phyloP scores from a whole-genome alignment of 2,113 vertebrate genomes.

The Pimephales promelas region DNA sequence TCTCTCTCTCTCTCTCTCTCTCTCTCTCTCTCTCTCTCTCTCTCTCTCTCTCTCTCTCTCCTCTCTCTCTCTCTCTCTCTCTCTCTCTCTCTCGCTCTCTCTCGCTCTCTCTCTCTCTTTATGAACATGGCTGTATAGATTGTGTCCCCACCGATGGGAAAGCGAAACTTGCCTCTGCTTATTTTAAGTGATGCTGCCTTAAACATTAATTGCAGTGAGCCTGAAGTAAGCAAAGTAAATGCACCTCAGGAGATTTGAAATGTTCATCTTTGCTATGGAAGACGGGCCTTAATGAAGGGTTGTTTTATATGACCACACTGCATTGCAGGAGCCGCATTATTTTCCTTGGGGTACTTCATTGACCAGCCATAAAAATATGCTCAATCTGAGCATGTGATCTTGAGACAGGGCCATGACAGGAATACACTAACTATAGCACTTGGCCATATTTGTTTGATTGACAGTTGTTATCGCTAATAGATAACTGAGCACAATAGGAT shows the following conservation, averaged over 20 bases:
- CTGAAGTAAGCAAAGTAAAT: background rate
- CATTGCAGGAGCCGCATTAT: background rate
- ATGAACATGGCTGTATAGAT: slow-evolving; percentile 1
- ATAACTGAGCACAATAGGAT: slow-evolving; percentile 13
- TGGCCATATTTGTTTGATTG: slow-evolving; percentile 44
- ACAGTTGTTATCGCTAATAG: slow-evolving; percentile 42
- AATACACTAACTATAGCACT: slow-evolving; percentile 25
- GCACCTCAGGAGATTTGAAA: slow-evolving; percentile 23
- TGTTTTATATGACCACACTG: slow-evolving; percentile 9
- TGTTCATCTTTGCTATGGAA: background rate
- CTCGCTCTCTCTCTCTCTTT: no score
- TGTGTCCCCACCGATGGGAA: background rate
- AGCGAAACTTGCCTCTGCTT: slow-evolving; percentile 8
- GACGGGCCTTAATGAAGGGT: slow-evolving; percentile 10
- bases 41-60: no score
- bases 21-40: no score
- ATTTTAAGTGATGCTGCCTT: slow-evolving; percentile 14
- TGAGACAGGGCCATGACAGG: background rate
- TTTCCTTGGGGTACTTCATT: background rate
- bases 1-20: no score
- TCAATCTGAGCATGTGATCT: slow-evolving; percentile 14
- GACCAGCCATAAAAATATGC: slow-evolving; percentile 12
- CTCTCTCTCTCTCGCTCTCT: no score
- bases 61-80: no score
- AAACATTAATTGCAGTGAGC: slow-evolving; percentile 11